Evolutionary conservation across 2,113 vertebrate genomes (phyloP), one percentile per base, ranked within the genome.

Genomic region (Numida meleagris): DNA sequence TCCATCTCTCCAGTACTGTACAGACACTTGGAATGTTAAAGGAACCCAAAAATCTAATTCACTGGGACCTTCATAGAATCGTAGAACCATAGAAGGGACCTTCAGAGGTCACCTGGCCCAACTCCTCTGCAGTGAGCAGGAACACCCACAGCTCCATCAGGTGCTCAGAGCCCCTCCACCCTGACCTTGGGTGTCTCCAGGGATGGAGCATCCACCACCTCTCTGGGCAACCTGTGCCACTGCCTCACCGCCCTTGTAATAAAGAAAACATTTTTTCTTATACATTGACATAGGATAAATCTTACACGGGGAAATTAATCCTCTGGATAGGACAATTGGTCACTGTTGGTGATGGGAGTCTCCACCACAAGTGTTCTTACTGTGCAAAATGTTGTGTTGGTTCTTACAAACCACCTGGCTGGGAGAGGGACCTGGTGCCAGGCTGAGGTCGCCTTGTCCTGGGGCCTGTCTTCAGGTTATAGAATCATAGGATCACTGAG

Each of bases 241-340:
- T 29, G 51, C 51, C 27, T 51, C 50, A 51, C 50, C 27, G 25
- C 50, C 25, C 50, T 29, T 53, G 29, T 29, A 25, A 29, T 29
- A 53, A 53, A 53, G 51, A 53, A 53, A 53, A 29, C 51, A 53
- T 53, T 29, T 53, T 29, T 53, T 27, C 14, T 9, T 16, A 27
- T 53, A 29, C 29, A 25, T 76, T 78, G 33, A 23, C 17, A 25
- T 5, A 46, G 12, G 21, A 51, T 23, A 70, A 76, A 79, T 0
- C 0, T 53, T 27, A 5, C 2, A 1, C 57, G 50, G 29, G 48
- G 29, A 90, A 62, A 63, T 67, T 16, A 74, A 0, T 72, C 2
- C 4, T 20, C 20, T 72, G 31, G 12, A 31, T 14, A 68, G 68
- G 29, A 40, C 6, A 46, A 34, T 12, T 53, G 50, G 31, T 53